Evolutionary conservation across 2,113 vertebrate species (phyloP).

Genomic region (Gila orcuttii): DNA sequence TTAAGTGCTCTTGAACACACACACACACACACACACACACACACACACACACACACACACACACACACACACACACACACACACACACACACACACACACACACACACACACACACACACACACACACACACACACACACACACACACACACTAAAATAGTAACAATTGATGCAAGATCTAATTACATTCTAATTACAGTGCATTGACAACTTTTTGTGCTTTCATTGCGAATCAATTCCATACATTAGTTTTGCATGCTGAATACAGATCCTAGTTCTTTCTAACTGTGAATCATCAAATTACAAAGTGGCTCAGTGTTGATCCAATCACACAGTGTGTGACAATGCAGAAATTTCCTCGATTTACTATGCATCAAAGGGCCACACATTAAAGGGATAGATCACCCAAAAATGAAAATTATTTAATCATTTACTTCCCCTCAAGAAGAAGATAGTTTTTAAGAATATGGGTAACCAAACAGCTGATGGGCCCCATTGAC

Average conservation of each 20-base stretch:
- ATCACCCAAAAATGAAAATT: too few species aligned
- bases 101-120: too few species aligned
- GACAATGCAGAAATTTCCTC: not conserved
- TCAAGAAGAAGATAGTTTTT: too few species aligned
- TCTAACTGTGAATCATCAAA: conserved; percentile 5
- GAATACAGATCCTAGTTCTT: not conserved
- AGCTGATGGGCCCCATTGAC: too few species aligned
- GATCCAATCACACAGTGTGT: not conserved
- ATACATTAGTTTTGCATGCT: not conserved
- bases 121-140: too few species aligned
- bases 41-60: too few species aligned
- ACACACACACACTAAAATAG: not conserved
- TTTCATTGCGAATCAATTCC: not conserved
- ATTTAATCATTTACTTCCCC: too few species aligned
- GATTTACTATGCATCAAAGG: not conserved
- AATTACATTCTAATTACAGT: not conserved
- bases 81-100: too few species aligned
- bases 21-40: not conserved
- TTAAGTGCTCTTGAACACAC: not conserved
- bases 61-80: too few species aligned
- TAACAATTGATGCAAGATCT: not conserved
- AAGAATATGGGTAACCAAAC: too few species aligned
- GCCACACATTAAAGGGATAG: not conserved
- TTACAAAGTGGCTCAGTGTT: conserved; percentile 11
- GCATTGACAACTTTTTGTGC: not conserved